These are phyloP conservation scores for Xylocopa sonorina DNA, from an alignment of 1,140 invertebrate species.

Conservation along the genomic window DNA sequence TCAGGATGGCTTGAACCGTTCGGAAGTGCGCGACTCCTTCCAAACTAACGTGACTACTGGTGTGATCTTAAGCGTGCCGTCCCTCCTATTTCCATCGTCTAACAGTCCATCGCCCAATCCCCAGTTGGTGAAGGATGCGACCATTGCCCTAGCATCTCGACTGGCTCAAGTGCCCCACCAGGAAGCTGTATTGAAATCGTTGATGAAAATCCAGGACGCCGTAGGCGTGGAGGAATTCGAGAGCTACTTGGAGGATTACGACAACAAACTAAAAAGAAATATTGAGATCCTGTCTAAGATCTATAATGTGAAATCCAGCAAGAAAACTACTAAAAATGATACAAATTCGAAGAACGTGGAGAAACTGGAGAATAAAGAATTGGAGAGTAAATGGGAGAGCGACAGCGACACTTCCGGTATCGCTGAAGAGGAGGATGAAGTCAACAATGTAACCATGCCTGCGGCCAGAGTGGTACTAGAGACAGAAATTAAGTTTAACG, in stretches of 20 bases:
- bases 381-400: constrained; percentile 60
- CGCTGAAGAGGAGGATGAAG: constrained; percentile 60
- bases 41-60: constrained; percentile 86
- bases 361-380: constrained; percentile 45
- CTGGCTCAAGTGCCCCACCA: constrained; percentile 86
- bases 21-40: constrained; percentile 82
- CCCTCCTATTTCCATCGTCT: constrained; percentile 83
- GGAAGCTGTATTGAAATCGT: constrained; percentile 86
- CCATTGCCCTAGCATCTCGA: constrained; percentile 85
- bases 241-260: constrained; percentile 77
- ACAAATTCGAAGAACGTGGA: constrained; percentile 19
- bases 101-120: constrained; percentile 72
- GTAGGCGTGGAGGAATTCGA: constrained; percentile 86
- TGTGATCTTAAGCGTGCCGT: constrained; percentile 86
- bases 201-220: constrained; percentile 86
- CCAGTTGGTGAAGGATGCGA: constrained; percentile 79
- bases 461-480: constrained; percentile 87
- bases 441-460: constrained; percentile 49
- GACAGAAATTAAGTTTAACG: constrained; percentile 90
- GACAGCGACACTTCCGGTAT: constrained; percentile 68
- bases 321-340: constrained; percentile 41
- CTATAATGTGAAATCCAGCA: constrained; percentile 82
- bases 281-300: constrained; percentile 87
- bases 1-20: constrained; percentile 84
- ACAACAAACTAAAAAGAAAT: constrained; percentile 84